Base-by-base conservation (phyloP, 2,797 vertebrate genomes). In the Fratercula arctica region DNA sequence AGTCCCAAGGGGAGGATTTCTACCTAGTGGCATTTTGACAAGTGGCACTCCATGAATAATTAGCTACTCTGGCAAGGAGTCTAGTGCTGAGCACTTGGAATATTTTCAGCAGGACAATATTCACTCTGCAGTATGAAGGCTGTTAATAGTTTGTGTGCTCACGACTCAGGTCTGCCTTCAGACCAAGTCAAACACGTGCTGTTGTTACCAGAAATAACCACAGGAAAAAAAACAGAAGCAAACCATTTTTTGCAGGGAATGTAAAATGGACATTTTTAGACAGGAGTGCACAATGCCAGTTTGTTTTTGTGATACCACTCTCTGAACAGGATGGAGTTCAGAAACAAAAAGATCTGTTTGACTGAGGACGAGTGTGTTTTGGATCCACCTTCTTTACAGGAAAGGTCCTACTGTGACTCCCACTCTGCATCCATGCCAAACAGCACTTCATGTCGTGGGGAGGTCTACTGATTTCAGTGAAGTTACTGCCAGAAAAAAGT, bases 1-100 rank as follows among this genome's bases (percentile, higher is more conserved):
- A 79, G 57, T 61, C 88, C 69, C 90, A 72, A n/a, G n/a, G 23
- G 69, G 19, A 86, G 35, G 28, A 72, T 46, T 85, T 72, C 77
- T 90, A 79, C 66, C 57, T 61, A 17, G 63, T 70, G 70, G 91
- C 84, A 69, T 87, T 94, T 92, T 89, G 78, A 89, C 92, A 95
- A 90, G 77, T 60, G 69, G 51, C 73, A 78, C 57, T 90, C 80
- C 66, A 54, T 43, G 70, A 91, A 85, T 89, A 89, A 97, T 95
- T 74, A 33, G 10, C 23, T 69, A 18, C 59, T 89, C 74, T 59
- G 41, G 70, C 54, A 85, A 45, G 51, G 21, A 87, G 45, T 79
- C 86, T n/a, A 41, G 66, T 37, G 66, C 48, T 21, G 56, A 95
- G 75, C 88, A 53, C 64, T 74, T 95, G 86, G 86, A 93, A 54